Evolutionary conservation across 92 coral and sea anemone species (phyloP).

Genomic region (Nematostella vectensis): DNA sequence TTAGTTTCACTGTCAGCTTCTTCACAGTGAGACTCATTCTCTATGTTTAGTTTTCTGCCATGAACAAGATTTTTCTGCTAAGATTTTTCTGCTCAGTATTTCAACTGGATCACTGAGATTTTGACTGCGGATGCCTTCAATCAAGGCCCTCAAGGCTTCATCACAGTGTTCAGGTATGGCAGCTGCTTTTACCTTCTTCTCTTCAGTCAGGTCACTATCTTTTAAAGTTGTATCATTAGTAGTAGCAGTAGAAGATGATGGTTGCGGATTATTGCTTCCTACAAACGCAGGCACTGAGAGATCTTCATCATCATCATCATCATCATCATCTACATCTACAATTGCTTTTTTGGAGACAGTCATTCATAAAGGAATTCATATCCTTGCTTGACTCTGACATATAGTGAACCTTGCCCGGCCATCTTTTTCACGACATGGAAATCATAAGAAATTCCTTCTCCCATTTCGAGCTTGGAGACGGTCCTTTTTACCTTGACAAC

Average conservation of each 20-base stretch:
- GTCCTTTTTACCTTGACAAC: conserved; percentile 39
- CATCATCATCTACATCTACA: too few species aligned
- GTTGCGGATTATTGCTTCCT: neutral
- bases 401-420: too few species aligned
- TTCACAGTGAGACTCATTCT: neutral
- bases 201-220: too few species aligned
- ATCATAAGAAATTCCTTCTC: too few species aligned
- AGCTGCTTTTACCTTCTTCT: too few species aligned
- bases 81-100: conserved; percentile 35
- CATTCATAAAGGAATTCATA: too few species aligned
- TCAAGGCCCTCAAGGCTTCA: conserved; percentile 14
- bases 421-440: too few species aligned
- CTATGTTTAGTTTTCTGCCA: conserved; percentile 24
- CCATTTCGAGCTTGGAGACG: conserved; percentile 17
- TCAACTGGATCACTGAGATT: conserved; percentile 38
- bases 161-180: conserved; percentile 13
- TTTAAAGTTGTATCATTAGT: too few species aligned
- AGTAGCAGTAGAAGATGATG: neutral
- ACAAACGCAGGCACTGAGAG: conserved; percentile 10
- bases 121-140: conserved; percentile 12
- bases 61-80: conserved; percentile 14
- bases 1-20: too few species aligned
- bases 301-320: conserved; percentile 18
- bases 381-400: too few species aligned
- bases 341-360: too few species aligned